Evolutionary conservation across 2,888 invertebrate species (phyloP).

Genomic region (Sinotaia quadrata): DNA sequence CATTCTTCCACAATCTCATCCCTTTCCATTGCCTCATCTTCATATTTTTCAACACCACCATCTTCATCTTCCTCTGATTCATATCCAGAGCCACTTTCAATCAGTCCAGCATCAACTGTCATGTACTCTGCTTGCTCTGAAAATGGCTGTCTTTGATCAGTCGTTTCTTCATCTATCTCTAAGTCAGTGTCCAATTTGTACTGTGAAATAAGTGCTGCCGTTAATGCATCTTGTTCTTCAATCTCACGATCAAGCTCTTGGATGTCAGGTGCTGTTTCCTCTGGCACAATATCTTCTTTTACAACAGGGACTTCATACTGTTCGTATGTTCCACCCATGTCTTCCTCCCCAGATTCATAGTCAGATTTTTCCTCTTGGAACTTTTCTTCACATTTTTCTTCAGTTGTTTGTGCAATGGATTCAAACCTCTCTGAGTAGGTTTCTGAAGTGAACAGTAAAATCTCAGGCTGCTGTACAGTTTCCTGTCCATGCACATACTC

Average conservation of each 20-base stretch:
- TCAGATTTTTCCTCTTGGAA: slow-evolving; percentile 20
- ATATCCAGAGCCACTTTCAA: slow-evolving; percentile 18
- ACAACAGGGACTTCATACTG: slow-evolving; percentile 17
- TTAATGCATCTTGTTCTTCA: slow-evolving; percentile 35
- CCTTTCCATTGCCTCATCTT: slow-evolving; percentile 15
- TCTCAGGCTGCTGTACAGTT: neutral
- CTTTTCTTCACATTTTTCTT: neutral
- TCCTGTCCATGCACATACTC: neutral
- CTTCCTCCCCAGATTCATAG: slow-evolving; percentile 30
- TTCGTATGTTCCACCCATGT: slow-evolving; percentile 20
- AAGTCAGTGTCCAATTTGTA: slow-evolving; percentile 23
- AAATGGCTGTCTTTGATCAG: slow-evolving; percentile 18
- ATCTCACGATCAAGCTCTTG: slow-evolving; percentile 34
- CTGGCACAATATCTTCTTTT: slow-evolving; percentile 9
- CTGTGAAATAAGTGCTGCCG: slow-evolving; percentile 36
- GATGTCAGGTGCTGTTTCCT: slow-evolving; percentile 18
- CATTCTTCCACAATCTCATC: too few relatives aligned
- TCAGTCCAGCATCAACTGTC: slow-evolving; percentile 17
- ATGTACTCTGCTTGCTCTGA: slow-evolving; percentile 31
- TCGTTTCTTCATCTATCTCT: slow-evolving; percentile 14
- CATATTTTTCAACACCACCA: slow-evolving; percentile 11
- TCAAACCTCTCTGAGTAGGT: slow-evolving; percentile 2
- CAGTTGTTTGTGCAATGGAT: neutral
- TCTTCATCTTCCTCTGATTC: slow-evolving; percentile 22
- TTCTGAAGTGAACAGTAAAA: too few relatives aligned